Percentiles rank a stretch among this genome's conserved stretches.
Evolutionary conservation across 2,113 vertebrate genomes (phyloP).

Genomic region (Cinclus cinclus): DNA sequence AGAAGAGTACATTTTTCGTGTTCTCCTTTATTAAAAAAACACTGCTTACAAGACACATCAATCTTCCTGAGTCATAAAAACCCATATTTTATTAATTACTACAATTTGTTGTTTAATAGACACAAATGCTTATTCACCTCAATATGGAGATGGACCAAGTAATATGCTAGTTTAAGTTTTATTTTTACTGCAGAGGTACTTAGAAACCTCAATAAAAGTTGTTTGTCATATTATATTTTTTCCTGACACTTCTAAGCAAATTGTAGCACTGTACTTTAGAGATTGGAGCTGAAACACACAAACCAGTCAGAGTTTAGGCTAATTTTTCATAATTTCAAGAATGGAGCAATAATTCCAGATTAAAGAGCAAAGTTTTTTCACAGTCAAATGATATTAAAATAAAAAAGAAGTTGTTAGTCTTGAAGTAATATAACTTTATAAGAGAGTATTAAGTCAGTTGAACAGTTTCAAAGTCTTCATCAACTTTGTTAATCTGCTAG

Average conservation of each 20-base stretch:
- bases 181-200: background rate
- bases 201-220: background rate
- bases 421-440: background rate
- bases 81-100: background rate
- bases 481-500: background rate
- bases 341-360: background rate
- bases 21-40: background rate
- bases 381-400: background rate
- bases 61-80: background rate
- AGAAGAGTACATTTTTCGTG: background rate
- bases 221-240: slow-evolving; percentile 16
- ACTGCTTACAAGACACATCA: background rate
- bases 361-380: background rate
- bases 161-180: background rate
- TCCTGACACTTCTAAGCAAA: background rate
- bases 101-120: background rate
- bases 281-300: background rate
- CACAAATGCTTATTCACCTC: background rate
- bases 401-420: background rate
- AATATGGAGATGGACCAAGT: background rate
- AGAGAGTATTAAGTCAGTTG: background rate
- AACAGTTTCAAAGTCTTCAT: background rate
- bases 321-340: background rate
- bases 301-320: background rate
- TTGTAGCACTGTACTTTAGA: background rate